Evolutionary conservation across 2,888 invertebrate genomes (phyloP).

Genomic region (Drosophila gaucha): DNA sequence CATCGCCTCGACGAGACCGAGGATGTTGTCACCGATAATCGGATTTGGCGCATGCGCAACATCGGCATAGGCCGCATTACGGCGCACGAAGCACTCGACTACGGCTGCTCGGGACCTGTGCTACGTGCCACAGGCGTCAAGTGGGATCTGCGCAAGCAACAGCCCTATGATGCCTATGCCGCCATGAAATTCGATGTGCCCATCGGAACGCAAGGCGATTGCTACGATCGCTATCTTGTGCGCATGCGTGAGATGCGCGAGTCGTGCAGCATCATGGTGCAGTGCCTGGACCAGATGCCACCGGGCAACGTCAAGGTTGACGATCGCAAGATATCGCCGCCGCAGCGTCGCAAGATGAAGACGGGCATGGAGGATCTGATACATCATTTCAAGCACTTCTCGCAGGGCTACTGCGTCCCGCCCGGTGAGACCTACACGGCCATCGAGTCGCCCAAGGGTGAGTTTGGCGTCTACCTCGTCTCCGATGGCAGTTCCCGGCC

Average conservation of each 20-base stretch:
- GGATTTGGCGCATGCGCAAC: slow-evolving; percentile 90
- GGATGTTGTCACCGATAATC: slow-evolving; percentile 90
- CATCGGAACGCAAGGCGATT: slow-evolving; percentile 92
- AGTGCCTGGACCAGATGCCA: slow-evolving; percentile 94
- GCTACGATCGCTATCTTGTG: slow-evolving; percentile 91
- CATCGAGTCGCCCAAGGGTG: slow-evolving; percentile 93
- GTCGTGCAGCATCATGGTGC: slow-evolving; percentile 90
- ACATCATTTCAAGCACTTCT: slow-evolving; percentile 95
- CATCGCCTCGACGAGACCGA: slow-evolving; percentile 94
- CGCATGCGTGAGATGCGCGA: slow-evolving; percentile 91
- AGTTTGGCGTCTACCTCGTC: slow-evolving; percentile 94
- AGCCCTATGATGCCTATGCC: slow-evolving; percentile 94
- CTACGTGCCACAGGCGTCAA: slow-evolving; percentile 92
- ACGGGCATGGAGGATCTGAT: slow-evolving; percentile 94
- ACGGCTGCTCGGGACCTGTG: slow-evolving; percentile 91
- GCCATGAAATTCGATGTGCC: slow-evolving; percentile 93
- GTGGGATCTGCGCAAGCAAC: slow-evolving; percentile 93
- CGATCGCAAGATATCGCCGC: slow-evolving; percentile 91
- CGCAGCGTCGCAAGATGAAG: slow-evolving; percentile 93
- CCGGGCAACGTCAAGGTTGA: slow-evolving; percentile 91
- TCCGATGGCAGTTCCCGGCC: slow-evolving; percentile 93
- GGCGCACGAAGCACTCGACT: slow-evolving; percentile 91
- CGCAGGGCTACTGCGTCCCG: slow-evolving; percentile 93
- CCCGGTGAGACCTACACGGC: slow-evolving; percentile 93
- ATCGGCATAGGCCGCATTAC: slow-evolving; percentile 90